Percentiles rank a stretch among this genome's conserved stretches.
Conservation (phyloP, 2,888 invertebrate genomes). For the Archaeoteleia sp. region DNA sequence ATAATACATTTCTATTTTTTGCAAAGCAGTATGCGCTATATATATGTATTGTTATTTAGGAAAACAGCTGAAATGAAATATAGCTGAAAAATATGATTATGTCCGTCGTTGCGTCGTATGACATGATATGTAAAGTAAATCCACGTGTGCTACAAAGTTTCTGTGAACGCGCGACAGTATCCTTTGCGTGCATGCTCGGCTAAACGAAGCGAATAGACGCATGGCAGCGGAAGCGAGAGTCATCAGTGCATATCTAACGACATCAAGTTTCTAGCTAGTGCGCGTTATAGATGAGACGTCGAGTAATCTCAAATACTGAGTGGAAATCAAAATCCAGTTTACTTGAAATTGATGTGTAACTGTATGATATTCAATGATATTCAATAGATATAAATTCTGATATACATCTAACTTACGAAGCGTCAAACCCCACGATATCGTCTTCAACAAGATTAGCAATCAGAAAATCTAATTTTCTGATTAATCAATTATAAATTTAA, state of each 20-base stretch:
- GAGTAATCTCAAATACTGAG: slow-evolving; percentile 33
- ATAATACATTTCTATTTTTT: too few relatives aligned
- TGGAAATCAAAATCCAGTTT: slow-evolving; percentile 30
- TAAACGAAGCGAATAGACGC: slow-evolving; percentile 45
- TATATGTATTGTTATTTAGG: too few relatives aligned
- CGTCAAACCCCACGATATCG: background rate
- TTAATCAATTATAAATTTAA: background rate
- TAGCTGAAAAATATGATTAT: too few relatives aligned
- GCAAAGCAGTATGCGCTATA: too few relatives aligned
- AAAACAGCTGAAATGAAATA: too few relatives aligned
- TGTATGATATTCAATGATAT: slow-evolving; percentile 24
- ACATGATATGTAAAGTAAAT: background rate
- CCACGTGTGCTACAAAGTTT: slow-evolving; percentile 9
- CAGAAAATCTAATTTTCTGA: background rate
- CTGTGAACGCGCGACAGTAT: slow-evolving; percentile 29
- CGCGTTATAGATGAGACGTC: slow-evolving; percentile 35
- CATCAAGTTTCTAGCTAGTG: slow-evolving; percentile 49
- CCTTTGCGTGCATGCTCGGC: slow-evolving; percentile 35
- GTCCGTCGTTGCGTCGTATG: too few relatives aligned
- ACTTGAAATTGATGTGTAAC: slow-evolving; percentile 29
- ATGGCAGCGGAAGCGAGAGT: slow-evolving; percentile 54
- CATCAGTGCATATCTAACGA: slow-evolving; percentile 59
- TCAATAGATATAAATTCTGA: too few relatives aligned
- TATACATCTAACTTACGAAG: slow-evolving; percentile 10
- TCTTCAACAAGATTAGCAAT: slow-evolving; percentile 3